phyloP scores from a whole-genome alignment of 2,113 vertebrate genomes.

The Cebus imitator region DNA sequence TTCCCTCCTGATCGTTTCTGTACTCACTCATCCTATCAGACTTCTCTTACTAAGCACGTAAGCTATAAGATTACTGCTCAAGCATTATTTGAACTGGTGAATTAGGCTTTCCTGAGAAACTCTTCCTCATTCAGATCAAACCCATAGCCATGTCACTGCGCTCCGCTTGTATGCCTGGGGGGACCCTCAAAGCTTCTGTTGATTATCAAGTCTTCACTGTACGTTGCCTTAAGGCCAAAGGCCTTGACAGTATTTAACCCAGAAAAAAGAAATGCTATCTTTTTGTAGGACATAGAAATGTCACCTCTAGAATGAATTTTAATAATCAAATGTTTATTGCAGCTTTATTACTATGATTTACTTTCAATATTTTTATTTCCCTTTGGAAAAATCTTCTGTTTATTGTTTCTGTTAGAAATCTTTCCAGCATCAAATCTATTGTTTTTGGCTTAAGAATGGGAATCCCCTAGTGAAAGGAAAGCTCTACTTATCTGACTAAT shows the following conservation, averaged over 20 bases:
- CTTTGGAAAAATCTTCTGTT: background rate
- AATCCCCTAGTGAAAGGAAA: background rate
- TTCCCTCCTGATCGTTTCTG: background rate
- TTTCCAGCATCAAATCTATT: background rate
- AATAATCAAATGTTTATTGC: constrained; percentile 18
- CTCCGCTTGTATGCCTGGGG: constrained; percentile 77
- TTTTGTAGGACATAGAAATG: constrained; percentile 61
- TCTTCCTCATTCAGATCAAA: constrained; percentile 77
- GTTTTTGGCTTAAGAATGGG: background rate
- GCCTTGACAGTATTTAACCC: constrained; percentile 74
- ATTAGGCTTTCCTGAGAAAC: constrained; percentile 63
- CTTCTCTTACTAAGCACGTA: background rate
- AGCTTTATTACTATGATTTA: background rate
- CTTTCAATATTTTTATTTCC: background rate
- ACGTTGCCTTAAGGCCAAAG: constrained; percentile 79
- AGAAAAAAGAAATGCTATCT: constrained; percentile 75
- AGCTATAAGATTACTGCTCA: constrained; percentile 20
- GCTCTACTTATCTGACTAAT: background rate
- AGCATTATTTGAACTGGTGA: constrained; percentile 73
- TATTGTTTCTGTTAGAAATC: background rate
- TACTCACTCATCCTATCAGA: background rate
- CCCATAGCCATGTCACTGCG: constrained; percentile 10
- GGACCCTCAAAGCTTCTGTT: constrained; percentile 70
- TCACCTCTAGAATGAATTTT: constrained; percentile 66
- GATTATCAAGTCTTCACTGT: constrained; percentile 82